These are phyloP conservation scores for Drosophila subquinaria DNA, from an alignment of 2,888 invertebrate genomes.

Conservation along the genomic window DNA sequence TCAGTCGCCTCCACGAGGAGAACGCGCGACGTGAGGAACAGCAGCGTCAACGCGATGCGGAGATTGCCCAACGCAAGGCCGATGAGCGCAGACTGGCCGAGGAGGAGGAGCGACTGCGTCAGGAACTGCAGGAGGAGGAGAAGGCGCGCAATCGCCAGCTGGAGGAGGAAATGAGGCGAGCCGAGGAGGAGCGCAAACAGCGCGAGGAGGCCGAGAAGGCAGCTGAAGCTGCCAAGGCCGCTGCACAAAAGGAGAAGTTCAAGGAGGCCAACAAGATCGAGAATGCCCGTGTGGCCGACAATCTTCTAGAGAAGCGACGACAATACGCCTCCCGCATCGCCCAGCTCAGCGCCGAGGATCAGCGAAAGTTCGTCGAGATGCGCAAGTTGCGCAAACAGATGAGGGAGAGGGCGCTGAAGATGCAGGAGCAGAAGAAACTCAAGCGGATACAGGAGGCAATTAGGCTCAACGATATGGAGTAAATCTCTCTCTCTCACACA, in stretches of 20 bases:
- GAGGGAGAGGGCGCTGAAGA: slow-evolving; percentile 71
- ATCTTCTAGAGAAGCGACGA: slow-evolving; percentile 66
- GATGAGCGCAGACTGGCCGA: slow-evolving; percentile 71
- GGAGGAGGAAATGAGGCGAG: slow-evolving; percentile 69
- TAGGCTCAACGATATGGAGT: slow-evolving; percentile 56
- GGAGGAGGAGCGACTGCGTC: slow-evolving; percentile 79
- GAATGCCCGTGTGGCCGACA: slow-evolving; percentile 61
- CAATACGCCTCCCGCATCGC: slow-evolving; percentile 78
- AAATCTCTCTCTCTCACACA: slow-evolving; percentile 31
- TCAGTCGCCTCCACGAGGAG: slow-evolving; percentile 79
- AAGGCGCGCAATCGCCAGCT: slow-evolving; percentile 62
- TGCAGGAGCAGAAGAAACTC: slow-evolving; percentile 70
- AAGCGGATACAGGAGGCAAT: slow-evolving; percentile 71
- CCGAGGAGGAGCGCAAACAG: slow-evolving; percentile 72
- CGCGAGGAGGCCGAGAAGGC: slow-evolving; percentile 70
- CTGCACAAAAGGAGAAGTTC: slow-evolving; percentile 60
- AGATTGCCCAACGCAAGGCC: slow-evolving; percentile 76
- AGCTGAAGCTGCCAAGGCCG: slow-evolving; percentile 58
- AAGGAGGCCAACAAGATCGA: slow-evolving; percentile 65
- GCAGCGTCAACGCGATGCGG: slow-evolving; percentile 79
- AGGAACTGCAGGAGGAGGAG: slow-evolving; percentile 75
- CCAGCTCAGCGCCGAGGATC: slow-evolving; percentile 81
- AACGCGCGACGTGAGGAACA: slow-evolving; percentile 71
- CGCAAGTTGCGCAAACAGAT: slow-evolving; percentile 79
- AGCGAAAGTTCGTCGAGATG: slow-evolving; percentile 78